These are phyloP conservation scores for Julus scanicus DNA, from an alignment of 2,888 invertebrate genomes.

Conservation along the genomic window DNA sequence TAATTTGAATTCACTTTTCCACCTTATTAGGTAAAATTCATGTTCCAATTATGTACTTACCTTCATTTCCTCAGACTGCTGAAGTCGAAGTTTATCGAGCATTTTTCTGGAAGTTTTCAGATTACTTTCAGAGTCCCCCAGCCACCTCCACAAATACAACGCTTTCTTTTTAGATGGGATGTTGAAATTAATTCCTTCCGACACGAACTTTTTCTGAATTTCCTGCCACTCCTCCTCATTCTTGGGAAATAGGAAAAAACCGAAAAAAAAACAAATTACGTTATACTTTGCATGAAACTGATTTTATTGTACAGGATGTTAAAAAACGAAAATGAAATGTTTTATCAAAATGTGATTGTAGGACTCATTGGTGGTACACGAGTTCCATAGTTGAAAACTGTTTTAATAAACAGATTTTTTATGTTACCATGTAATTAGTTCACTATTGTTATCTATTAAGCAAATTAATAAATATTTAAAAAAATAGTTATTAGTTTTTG, in stretches of 20 bases:
- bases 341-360: no score
- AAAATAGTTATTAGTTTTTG: no score
- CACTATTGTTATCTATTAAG: no score
- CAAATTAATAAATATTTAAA: no score
- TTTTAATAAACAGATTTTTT: no score
- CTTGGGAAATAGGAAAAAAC: background rate
- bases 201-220: constrained; percentile 65
- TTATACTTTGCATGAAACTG: background rate
- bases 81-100: constrained; percentile 66
- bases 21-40: no score
- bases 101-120: constrained; percentile 66
- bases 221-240: constrained; percentile 66
- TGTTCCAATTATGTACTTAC: constrained; percentile 60
- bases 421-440: no score
- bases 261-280: background rate
- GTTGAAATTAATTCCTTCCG: constrained; percentile 66
- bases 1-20: no score
- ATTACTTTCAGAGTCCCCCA: constrained; percentile 67
- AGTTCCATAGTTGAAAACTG: no score
- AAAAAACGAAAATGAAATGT: no score
- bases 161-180: constrained; percentile 63
- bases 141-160: constrained; percentile 67
- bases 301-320: no score
- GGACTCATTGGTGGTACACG: no score
- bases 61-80: constrained; percentile 67